Percentiles rank a stretch among this genome's conserved stretches.
Conservation (phyloP, 2,888 invertebrate genomes). For the Nephrotoma appendiculata region DNA sequence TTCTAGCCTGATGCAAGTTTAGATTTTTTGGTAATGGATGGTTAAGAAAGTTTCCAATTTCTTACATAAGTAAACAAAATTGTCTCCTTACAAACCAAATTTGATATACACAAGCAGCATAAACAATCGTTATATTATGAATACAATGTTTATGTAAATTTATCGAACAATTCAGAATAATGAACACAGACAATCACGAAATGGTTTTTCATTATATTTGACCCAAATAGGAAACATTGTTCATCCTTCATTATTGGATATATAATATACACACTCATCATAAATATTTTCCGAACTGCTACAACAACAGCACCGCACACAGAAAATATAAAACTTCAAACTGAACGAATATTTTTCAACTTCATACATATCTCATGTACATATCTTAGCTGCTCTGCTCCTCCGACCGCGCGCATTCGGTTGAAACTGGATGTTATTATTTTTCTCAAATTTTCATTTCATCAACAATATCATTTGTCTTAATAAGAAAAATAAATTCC, state of each 20-base stretch:
- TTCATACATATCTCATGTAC: neutral
- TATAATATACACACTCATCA: neutral
- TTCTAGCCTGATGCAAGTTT: too few species aligned
- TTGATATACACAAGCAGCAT: too few species aligned
- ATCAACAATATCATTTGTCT: neutral
- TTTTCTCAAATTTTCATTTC: neutral
- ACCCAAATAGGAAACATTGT: neutral
- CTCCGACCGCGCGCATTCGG: neutral
- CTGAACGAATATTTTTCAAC: neutral
- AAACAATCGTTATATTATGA: neutral
- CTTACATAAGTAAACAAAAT: too few species aligned
- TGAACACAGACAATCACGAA: neutral
- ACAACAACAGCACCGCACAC: neutral
- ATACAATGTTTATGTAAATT: neutral
- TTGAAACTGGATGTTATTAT: neutral
- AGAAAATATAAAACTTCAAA: neutral
- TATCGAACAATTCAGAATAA: neutral
- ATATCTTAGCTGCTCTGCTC: neutral
- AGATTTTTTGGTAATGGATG: too few species aligned
- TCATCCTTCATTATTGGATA: neutral
- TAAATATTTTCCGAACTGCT: neutral
- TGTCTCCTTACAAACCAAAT: too few species aligned
- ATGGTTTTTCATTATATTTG: neutral
- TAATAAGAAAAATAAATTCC: neutral
- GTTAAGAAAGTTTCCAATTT: too few species aligned